Evolutionary conservation across 2,113 vertebrate species (phyloP).

Genomic region (Seriola aureovittata): DNA sequence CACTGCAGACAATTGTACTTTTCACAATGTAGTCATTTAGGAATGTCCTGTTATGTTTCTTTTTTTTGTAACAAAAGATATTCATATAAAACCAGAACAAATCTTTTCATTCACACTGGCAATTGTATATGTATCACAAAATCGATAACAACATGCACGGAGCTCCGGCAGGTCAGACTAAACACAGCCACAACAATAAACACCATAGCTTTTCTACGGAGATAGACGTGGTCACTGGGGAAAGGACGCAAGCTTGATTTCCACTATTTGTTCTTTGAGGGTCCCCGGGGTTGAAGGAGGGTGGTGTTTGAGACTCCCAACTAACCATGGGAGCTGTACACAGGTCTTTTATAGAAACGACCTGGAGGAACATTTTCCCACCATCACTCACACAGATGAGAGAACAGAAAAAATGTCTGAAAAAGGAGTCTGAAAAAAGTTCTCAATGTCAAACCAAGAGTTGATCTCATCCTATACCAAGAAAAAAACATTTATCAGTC

Average conservation of each 20-base stretch:
- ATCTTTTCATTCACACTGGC: background rate
- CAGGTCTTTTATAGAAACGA: constrained; percentile 63
- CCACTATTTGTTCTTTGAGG: constrained; percentile 83
- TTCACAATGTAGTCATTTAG: constrained; percentile 22
- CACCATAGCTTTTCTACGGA: constrained; percentile 43
- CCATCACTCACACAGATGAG: constrained; percentile 74
- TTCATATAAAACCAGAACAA: background rate
- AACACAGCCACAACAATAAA: constrained; percentile 64
- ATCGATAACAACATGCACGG: constrained; percentile 7
- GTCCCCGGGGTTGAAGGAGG: constrained; percentile 35
- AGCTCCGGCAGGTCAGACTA: constrained; percentile 32
- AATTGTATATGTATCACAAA: constrained; percentile 3
- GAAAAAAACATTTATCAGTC: background rate
- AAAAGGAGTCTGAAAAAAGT: constrained; percentile 7
- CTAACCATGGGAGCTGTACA: constrained; percentile 57
- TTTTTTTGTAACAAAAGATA: background rate
- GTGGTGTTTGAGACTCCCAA: constrained; percentile 34
- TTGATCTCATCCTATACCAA: background rate
- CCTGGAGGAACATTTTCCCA: constrained; percentile 80
- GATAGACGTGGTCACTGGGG: constrained; percentile 56
- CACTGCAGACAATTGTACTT: background rate
- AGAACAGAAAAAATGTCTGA: constrained; percentile 32
- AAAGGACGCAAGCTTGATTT: constrained; percentile 72
- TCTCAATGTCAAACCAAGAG: background rate
- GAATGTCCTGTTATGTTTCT: background rate